Evolutionary conservation across 2,113 vertebrate species (phyloP), one percentile per base, ranked within the genome.

Genomic region (Peromyscus leucopus): DNA sequence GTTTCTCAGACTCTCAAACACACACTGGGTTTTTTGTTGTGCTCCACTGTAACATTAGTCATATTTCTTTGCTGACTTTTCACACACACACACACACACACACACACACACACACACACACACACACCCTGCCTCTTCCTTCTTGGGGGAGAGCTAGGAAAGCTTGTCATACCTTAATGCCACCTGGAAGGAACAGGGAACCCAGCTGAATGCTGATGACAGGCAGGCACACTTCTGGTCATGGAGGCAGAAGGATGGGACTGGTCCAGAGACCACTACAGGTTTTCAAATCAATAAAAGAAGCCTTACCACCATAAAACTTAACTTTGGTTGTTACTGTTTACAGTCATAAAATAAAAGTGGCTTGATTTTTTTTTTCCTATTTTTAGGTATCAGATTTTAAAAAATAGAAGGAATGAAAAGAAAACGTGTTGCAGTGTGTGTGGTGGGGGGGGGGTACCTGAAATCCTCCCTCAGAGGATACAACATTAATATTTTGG

Each of bases 1-100:
- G 21, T 96, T 97, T 98, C 96, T 75, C 96, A 98, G 93, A 96
- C 90, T 95, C 95, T 96, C 65, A 89, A 95, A 97, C 48, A 71
- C 94, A 92, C 93, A 90, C 90, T 96, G 92, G 93, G 84, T 95
- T 98, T 97, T 94, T 82, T 95, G 94, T 91, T 95, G 96, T 97
- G 26, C 8, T 86, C 69, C 46, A 33, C 74, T 88, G 65, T 42
- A 93, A 87, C 67, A 89, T 80, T 72, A 87, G 55, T 12, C 3
- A 0, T 59, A 97, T 84, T 96, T 22, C 0, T 97, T 96, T 89
- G 39, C 89, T 88, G 59, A 67, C 85, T 12, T 9, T 76, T 76
- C 51, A 51, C 48, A 51, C 8, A 51, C 48, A 51, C 48, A 94
- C 97, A 97, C 71, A 19, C 82, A 83, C 93, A 97, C 97, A 78